Evolutionary conservation across 2,797 vertebrate species (phyloP).

Genomic region (Poecilia velifera): DNA sequence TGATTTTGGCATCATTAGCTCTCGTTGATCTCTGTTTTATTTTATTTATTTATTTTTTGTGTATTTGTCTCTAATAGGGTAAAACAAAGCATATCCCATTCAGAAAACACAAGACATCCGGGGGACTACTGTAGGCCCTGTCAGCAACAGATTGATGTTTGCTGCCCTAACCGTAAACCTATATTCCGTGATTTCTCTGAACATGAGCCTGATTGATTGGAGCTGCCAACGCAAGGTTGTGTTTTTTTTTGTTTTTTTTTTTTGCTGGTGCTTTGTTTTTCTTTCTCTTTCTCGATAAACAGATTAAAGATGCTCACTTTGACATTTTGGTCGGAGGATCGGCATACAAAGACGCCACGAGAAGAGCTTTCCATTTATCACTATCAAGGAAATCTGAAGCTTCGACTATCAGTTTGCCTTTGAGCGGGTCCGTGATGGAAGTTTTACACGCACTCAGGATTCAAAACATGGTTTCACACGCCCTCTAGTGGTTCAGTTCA

Average conservation of each 20-base stretch:
- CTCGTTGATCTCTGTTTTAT: slow-evolving; percentile 20
- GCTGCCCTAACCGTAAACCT: slow-evolving; percentile 14
- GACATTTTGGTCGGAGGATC: slow-evolving; percentile 10
- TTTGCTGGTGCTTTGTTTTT: background rate
- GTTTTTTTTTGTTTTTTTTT: slow-evolving; percentile 12
- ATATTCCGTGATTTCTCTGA: slow-evolving; percentile 28
- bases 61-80: slow-evolving; percentile 26
- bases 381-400: background rate
- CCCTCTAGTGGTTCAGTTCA: slow-evolving; percentile 63
- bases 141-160: slow-evolving; percentile 57
- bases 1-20: slow-evolving; percentile 71
- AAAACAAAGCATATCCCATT: slow-evolving; percentile 35
- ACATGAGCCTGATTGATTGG: slow-evolving; percentile 47
- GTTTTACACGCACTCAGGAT: slow-evolving; percentile 10
- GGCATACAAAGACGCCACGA: background rate
- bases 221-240: slow-evolving; percentile 35
- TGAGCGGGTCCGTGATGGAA: slow-evolving; percentile 25
- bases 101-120: slow-evolving; percentile 33
- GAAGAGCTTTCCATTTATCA: slow-evolving; percentile 23
- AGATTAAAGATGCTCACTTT: slow-evolving; percentile 25
- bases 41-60: no score
- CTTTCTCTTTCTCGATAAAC: slow-evolving; percentile 18
- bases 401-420: slow-evolving; percentile 7
- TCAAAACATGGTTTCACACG: slow-evolving; percentile 7
- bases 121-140: slow-evolving; percentile 50